phyloP scores from a whole-genome alignment of 2,797 vertebrate species.

The Stomatorhinus walkeri region DNA sequence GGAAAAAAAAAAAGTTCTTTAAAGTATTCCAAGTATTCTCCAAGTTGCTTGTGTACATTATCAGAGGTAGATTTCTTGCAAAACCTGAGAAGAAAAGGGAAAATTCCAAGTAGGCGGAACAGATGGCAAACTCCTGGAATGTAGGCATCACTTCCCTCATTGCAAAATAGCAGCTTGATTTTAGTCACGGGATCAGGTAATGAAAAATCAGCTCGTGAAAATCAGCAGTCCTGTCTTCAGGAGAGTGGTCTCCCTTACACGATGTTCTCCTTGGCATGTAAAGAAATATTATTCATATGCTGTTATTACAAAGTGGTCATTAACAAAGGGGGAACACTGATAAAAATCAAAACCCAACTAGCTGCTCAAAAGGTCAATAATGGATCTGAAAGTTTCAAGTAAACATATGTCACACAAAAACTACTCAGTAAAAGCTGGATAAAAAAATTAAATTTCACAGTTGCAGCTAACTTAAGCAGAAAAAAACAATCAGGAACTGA shows the following conservation, averaged over 20 bases:
- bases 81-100: slow-evolving; percentile 80
- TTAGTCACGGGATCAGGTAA: not conserved
- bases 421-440: not conserved
- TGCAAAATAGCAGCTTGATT: not conserved
- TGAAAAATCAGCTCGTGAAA: not conserved
- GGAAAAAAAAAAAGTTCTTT: not conserved
- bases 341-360: not conserved
- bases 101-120: slow-evolving; percentile 65
- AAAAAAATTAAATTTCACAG: not conserved
- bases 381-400: not conserved
- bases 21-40: not conserved
- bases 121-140: not conserved
- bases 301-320: not conserved
- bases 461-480: not conserved
- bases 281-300: not conserved
- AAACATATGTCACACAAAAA: not conserved
- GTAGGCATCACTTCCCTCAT: not conserved
- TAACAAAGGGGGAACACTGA: not conserved
- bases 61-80: slow-evolving; percentile 92
- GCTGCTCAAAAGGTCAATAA: not conserved
- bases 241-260: not conserved
- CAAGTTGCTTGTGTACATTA: not conserved
- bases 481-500: not conserved
- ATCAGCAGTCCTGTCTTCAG: not conserved
- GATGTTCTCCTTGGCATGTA: not conserved